These are phyloP conservation scores for Phylloscopus trochilus DNA, from an alignment of 2,113 vertebrate genomes.

Conservation along the genomic window DNA sequence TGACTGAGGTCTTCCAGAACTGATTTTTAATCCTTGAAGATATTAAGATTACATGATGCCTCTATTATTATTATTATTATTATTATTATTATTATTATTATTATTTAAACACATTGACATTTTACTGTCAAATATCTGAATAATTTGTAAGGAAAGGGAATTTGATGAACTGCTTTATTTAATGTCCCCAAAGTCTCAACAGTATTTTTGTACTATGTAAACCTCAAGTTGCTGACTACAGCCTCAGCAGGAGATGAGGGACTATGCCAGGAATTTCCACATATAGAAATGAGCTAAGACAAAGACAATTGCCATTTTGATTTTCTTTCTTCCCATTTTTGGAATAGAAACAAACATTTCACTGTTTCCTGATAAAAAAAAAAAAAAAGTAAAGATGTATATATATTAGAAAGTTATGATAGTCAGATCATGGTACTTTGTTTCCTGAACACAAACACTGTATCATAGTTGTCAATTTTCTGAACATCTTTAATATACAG, in stretches of 20 bases:
- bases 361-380: background rate
- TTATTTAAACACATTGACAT: background rate
- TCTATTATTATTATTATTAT: background rate
- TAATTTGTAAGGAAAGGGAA: background rate
- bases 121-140: background rate
- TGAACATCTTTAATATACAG: background rate
- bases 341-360: background rate
- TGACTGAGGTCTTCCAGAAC: background rate
- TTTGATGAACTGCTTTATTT: background rate
- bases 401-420: background rate
- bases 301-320: background rate
- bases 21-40: background rate
- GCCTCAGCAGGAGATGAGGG: background rate
- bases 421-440: background rate
- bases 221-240: background rate
- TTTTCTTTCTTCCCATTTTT: background rate
- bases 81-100: background rate
- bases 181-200: background rate
- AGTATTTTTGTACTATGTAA: background rate
- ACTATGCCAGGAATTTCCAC: background rate
- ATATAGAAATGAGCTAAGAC: background rate
- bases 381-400: too few relatives aligned
- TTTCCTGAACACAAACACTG: background rate
- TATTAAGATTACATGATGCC: background rate
- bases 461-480: background rate